phyloP scores from a whole-genome alignment of 2,888 invertebrate species.

The Metellina segmentata region DNA sequence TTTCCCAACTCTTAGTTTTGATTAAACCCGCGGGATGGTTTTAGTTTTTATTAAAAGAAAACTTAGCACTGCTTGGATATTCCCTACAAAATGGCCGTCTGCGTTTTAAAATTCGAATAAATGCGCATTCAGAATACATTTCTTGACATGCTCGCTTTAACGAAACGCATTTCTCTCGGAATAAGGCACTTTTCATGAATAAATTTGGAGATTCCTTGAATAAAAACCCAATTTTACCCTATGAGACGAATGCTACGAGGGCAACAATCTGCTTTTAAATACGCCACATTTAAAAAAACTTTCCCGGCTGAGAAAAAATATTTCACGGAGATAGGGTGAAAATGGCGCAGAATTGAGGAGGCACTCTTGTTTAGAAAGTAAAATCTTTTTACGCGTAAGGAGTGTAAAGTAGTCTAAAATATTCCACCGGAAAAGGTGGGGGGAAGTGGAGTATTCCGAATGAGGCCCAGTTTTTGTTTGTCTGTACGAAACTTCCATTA shows the following conservation, averaged over 20 bases:
- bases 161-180: neutral
- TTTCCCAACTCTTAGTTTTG: no score
- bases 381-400: neutral
- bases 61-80: neutral
- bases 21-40: no score
- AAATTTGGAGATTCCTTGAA: slow-evolving; percentile 28
- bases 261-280: slow-evolving; percentile 27
- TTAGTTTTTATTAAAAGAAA: no score
- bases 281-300: neutral
- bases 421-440: neutral
- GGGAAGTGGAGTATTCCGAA: neutral
- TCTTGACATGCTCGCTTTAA: neutral
- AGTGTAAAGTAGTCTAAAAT: slow-evolving; percentile 17
- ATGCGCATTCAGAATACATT: neutral
- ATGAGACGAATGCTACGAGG: slow-evolving; percentile 24
- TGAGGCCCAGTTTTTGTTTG: neutral
- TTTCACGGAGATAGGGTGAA: slow-evolving; percentile 29
- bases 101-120: neutral
- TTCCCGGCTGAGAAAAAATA: neutral
- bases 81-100: neutral
- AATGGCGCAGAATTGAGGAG: slow-evolving; percentile 15
- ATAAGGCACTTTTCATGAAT: slow-evolving; percentile 38
- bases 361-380: slow-evolving; percentile 23
- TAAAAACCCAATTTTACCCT: slow-evolving; percentile 18
- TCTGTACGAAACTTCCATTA: neutral